Evolutionary conservation across 2,797 vertebrate genomes (phyloP), one percentile per base, ranked within the genome.

Genomic region (Anabas testudineus): DNA sequence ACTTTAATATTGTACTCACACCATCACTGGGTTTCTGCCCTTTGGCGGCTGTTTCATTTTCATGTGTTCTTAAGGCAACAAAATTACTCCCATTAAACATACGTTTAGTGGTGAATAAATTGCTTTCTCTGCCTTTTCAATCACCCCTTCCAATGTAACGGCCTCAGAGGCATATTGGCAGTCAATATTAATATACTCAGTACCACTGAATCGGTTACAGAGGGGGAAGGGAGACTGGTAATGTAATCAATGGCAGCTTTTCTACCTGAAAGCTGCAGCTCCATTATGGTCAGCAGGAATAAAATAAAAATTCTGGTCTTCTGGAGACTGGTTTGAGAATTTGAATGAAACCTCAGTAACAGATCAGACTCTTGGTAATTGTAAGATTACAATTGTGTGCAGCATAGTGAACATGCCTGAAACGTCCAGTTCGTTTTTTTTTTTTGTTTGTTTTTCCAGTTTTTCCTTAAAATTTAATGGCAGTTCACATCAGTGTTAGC

Each of bases 171-270:
- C 80, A 81, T 72, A 87, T 88, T 82, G 82, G 80, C 84, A 87
- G 92, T 94, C 92, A 91, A 95, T 94, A 92, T 93, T 93, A 94
- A 94, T 94, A 92, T 78, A 93, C 87, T 89, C 78, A 77, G 75
- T 76, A 60, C 55, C 79, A 88, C 75, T 82, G 87, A 92, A 59
- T 82, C 57, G 46, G 70, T 84, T 76, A 76, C 62, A 64, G 48
- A 68, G 64, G 81, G 76, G 82, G 77, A 32, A 72, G 84, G 82
- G 72, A 58, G 71, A 22, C 76, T 81, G 80, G 63, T 75, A 82
- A 91, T 88, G 76, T 76, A 90, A 94, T 90, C 89, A 88, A 88
- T 87, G 75, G 71, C 81, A 78, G 85, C 69, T 83, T 87, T 76
- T 68, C 62, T 73, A 84, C 77, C 83, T 83, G 73, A 49, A 73